Evolutionary conservation across 2,888 invertebrate species (phyloP).

Genomic region (Tenodera sinensis): DNA sequence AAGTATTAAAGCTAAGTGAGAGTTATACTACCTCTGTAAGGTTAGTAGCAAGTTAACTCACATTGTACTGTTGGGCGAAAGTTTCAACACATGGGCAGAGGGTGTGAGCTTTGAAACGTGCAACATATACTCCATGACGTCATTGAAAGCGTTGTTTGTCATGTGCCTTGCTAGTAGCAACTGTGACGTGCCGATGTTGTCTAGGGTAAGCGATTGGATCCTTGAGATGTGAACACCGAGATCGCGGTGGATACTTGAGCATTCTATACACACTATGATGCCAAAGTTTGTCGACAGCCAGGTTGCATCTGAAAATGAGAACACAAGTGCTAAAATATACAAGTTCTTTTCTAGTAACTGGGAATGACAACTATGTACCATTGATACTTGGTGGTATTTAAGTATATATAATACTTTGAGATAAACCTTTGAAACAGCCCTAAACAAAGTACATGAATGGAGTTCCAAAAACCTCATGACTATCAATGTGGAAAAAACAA

Average conservation of each 20-base stretch:
- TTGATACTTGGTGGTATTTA: no score
- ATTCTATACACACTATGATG: conserved; percentile 95
- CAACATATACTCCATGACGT: conserved; percentile 91
- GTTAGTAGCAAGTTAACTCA: conserved; percentile 57
- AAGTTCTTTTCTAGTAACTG: no score
- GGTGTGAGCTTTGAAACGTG: conserved; percentile 73
- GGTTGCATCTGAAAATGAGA: conserved; percentile 70
- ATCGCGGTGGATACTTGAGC: conserved; percentile 95
- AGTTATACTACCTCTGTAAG: no score
- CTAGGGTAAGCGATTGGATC: conserved; percentile 83
- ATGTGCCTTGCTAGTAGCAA: conserved; percentile 87
- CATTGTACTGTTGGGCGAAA: conserved; percentile 87
- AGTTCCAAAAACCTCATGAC: no score
- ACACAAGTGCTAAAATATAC: no score
- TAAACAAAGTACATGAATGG: no score
- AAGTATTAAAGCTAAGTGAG: no score
- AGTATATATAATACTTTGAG: no score
- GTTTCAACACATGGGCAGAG: conserved; percentile 76
- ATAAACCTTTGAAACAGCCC: no score
- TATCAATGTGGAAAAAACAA: no score
- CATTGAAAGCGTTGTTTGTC: conserved; percentile 92
- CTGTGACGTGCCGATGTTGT: conserved; percentile 87
- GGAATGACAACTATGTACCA: no score
- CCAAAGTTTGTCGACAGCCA: conserved; percentile 98
- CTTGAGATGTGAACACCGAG: conserved; percentile 95